Conservation (phyloP, 2,888 invertebrate genomes). For the Lobophora halterata region DNA sequence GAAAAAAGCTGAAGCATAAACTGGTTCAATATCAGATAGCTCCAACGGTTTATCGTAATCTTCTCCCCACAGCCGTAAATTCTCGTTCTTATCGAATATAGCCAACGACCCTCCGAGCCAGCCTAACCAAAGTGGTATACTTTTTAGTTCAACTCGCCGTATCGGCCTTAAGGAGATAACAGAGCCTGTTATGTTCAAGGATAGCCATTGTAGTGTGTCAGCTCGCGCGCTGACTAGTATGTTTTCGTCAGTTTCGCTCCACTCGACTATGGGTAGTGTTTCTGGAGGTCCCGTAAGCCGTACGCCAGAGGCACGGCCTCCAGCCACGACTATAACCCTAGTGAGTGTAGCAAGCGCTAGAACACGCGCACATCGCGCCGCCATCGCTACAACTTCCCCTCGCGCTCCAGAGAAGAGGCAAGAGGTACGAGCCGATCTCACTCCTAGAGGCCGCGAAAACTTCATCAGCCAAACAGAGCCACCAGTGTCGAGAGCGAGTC, state of each 20-base stretch:
- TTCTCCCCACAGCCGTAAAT: slow-evolving; percentile 93
- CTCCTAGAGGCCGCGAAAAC: slow-evolving; percentile 93
- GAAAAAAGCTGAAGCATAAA: slow-evolving; percentile 93
- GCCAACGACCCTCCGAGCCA: slow-evolving; percentile 90
- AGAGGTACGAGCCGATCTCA: slow-evolving; percentile 92
- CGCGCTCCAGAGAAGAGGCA: slow-evolving; percentile 98
- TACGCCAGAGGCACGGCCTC: slow-evolving; percentile 63
- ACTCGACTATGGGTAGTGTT: slow-evolving; percentile 93
- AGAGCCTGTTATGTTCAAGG: slow-evolving; percentile 78
- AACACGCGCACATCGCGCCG: slow-evolving; percentile 77
- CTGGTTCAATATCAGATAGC: slow-evolving; percentile 88
- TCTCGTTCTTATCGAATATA: slow-evolving; percentile 92
- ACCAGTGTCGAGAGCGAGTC: slow-evolving; percentile 89
- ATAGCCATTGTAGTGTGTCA: slow-evolving; percentile 91
- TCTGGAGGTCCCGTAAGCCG: slow-evolving; percentile 87
- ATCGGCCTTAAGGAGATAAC: slow-evolving; percentile 79
- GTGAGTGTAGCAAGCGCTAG: slow-evolving; percentile 97
- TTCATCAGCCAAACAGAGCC: slow-evolving; percentile 97
- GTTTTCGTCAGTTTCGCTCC: slow-evolving; percentile 88
- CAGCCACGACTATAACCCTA: slow-evolving; percentile 84
- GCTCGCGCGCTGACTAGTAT: slow-evolving; percentile 95
- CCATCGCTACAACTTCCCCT: slow-evolving; percentile 87
- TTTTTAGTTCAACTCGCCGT: slow-evolving; percentile 85
- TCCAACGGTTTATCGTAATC: slow-evolving; percentile 92
- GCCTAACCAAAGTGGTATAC: slow-evolving; percentile 84